phyloP scores from a whole-genome alignment of 2,113 vertebrate genomes.

The Pollimyrus isidori region DNA sequence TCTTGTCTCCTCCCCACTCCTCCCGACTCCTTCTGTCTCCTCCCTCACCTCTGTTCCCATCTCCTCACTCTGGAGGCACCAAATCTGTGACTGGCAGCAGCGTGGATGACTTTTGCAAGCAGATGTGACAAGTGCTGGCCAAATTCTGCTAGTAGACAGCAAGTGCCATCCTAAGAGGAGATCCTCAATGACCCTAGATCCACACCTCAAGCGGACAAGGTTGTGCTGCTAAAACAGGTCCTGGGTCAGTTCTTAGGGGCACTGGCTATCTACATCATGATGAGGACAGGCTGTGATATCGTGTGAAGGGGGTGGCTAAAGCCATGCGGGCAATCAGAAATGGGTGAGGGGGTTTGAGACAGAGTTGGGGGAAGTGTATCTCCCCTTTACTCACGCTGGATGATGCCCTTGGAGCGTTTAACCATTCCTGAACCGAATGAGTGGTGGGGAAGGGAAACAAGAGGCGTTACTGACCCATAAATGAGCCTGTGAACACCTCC shows the following conservation, averaged over 20 bases:
- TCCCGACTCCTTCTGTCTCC: background rate
- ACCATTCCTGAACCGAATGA: slow-evolving; percentile 58
- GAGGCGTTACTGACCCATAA: slow-evolving; percentile 20
- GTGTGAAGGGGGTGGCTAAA: slow-evolving; percentile 33
- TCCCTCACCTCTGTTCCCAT: background rate
- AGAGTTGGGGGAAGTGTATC: slow-evolving; percentile 22
- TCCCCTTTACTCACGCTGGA: slow-evolving; percentile 64
- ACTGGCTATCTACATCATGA: slow-evolving; percentile 20
- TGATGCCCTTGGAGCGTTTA: slow-evolving; percentile 60
- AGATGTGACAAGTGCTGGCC: background rate
- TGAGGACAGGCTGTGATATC: slow-evolving; percentile 42
- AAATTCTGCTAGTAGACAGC: background rate
- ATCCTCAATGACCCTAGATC: slow-evolving; percentile 4
- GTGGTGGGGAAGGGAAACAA: slow-evolving; percentile 39
- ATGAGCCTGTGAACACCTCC: background rate
- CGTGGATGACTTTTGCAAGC: background rate
- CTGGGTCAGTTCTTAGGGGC: slow-evolving; percentile 4
- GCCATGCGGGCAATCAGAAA: slow-evolving; percentile 47
- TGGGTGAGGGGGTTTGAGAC: slow-evolving; percentile 3
- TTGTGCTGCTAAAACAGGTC: background rate
- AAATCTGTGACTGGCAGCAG: background rate
- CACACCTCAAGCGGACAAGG: background rate
- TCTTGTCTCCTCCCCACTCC: too few species aligned
- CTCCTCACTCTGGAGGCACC: background rate
- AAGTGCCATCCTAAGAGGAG: background rate